Evolutionary conservation across 2,113 vertebrate genomes (phyloP), one percentile per base, ranked within the genome.

Genomic region (Ammodytes dubius): DNA sequence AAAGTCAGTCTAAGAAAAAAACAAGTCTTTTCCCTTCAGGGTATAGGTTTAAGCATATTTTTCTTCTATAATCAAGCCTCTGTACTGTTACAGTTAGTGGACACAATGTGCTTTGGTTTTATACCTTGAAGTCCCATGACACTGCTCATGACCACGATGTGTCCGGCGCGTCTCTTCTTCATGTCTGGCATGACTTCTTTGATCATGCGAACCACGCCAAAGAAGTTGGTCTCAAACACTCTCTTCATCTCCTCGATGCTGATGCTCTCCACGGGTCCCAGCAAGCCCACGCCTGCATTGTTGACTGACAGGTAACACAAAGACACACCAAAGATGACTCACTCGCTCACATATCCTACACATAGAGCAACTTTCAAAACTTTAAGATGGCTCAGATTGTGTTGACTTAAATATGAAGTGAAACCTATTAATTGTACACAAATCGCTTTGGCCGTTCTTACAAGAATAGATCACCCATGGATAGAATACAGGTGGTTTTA

Each of bases 201-300:
- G 85, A 98, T 96, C 95, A 98, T 95, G 59, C 96, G 96, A 59
- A 98, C 94, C 0, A 92, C 96, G 0, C 97, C 97, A 0, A 99
- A 98, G 84, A 99, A 98, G 92, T 99, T 99, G 90, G 98, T 98
- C 72, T 99, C 97, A 19, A 99, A 98, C 60, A 99, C 82, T 2
- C 75, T 87, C 88, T 96, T 96, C 96, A 99, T 97, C 82, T 97
- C 92, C 3, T 96, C 94, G 2, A 98, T 91, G 77, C 94, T 96
- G 90, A 97, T 92, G 82, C 96, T 96, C 82, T 99, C 98, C 79
- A 98, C 67, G 0, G 98, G 98, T 0, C 98, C 98, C 13, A 97
- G 93, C 47, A 96, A 87, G 19, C 97, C 98, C 75, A 97, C 91
- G 0, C 98, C 98, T 2, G 97, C 97, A 2, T 99, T 99, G 86